A percentile compares a stretch with the other conserved stretches of the same genome.
These are phyloP conservation scores for Aeoliscus strigatus DNA, from an alignment of 2,797 vertebrate genomes.

Conservation along the genomic window DNA sequence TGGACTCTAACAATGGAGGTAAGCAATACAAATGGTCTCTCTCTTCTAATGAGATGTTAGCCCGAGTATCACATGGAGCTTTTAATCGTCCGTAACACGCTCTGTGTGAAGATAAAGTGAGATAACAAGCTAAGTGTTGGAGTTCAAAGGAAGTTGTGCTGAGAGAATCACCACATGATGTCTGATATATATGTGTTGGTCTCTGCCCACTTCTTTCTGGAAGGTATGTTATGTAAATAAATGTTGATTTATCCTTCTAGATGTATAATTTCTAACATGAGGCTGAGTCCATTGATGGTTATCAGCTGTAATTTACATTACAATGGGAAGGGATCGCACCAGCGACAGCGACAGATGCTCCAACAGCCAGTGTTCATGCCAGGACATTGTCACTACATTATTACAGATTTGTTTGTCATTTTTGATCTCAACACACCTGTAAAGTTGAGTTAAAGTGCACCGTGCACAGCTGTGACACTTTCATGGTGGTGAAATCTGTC, in stretches of 20 bases:
- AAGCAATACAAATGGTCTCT: slow-evolving; percentile 71
- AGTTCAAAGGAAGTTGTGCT: slow-evolving; percentile 63
- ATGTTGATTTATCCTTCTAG: slow-evolving; percentile 12
- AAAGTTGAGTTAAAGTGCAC: too few species aligned
- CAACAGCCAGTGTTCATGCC: too few species aligned
- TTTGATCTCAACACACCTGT: too few species aligned
- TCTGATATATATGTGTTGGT: slow-evolving; percentile 21
- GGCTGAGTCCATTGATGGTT: background rate
- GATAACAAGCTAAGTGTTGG: slow-evolving; percentile 71
- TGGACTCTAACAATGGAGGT: slow-evolving; percentile 69
- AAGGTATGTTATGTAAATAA: slow-evolving; percentile 25
- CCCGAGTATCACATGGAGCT: slow-evolving; percentile 70
- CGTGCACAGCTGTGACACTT: too few species aligned
- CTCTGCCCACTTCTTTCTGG: slow-evolving; percentile 31
- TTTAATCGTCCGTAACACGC: slow-evolving; percentile 73
- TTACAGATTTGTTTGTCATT: too few species aligned
- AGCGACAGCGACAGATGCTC: too few species aligned
- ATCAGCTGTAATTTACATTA: too few species aligned
- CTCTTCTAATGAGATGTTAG: slow-evolving; percentile 72
- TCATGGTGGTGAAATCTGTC: too few species aligned
- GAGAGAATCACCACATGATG: slow-evolving; percentile 44
- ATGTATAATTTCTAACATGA: background rate
- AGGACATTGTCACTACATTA: too few species aligned
- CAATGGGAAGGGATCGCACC: too few species aligned
- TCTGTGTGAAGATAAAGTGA: slow-evolving; percentile 71